Conservation (phyloP, 2,113 vertebrate species). For the Montifringilla adamsi region DNA sequence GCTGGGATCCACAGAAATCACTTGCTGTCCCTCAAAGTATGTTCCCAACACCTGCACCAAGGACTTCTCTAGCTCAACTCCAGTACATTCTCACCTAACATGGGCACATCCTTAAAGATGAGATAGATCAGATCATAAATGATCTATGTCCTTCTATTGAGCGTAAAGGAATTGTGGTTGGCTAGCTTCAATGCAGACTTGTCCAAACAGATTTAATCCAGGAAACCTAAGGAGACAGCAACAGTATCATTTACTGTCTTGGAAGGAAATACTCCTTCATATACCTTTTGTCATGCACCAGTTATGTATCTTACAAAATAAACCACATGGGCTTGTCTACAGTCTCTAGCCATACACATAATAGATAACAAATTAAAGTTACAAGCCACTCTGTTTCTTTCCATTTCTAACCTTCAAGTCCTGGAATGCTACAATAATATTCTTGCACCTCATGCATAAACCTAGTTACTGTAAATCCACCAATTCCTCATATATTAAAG, state of each 20-base stretch:
- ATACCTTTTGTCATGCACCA: neutral
- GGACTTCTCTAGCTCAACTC: neutral
- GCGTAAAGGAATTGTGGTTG: neutral
- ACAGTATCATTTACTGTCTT: neutral
- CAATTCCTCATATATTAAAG: neutral
- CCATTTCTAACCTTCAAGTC: neutral
- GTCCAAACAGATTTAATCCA: neutral
- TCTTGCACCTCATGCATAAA: neutral
- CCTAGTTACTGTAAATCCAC: neutral
- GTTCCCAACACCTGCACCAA: neutral
- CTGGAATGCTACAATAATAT: neutral
- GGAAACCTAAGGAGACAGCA: neutral
- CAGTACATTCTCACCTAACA: neutral
- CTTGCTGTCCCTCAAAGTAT: neutral
- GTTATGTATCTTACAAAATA: neutral
- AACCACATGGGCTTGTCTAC: neutral
- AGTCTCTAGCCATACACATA: neutral
- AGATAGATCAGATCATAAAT: neutral
- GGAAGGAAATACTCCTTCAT: neutral
- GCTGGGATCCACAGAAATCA: neutral
- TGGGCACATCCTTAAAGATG: neutral
- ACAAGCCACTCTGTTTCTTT: neutral
- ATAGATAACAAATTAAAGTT: neutral
- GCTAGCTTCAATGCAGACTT: neutral
- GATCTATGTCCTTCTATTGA: neutral